Evolutionary conservation across 92 coral and sea anemone genomes (phyloP), one percentile per base, ranked within the genome.

Genomic region (Porites lobata): DNA sequence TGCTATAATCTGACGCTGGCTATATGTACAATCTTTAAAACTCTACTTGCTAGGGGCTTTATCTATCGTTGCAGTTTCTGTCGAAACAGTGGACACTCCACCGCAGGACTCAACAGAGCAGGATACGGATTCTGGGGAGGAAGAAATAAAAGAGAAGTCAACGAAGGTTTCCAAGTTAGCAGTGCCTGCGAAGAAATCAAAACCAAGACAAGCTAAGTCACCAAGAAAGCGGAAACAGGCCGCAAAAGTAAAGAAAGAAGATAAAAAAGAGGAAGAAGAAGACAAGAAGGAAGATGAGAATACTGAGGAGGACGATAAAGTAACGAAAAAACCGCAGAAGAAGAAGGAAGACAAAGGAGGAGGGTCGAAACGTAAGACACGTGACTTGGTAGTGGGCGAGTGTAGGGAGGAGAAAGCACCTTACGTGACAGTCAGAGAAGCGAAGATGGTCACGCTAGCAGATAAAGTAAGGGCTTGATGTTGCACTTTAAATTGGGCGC

Each of bases 361-460:
- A 18, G 69, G 69, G 57, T 24, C 54, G 0, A 77, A 65, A 53
- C 47, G 54, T 20, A 65, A 47, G 12, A 14, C 29, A 8, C 80
- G 62, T 50, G 80, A 83, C 50, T 56, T 77, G 62, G 68, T 91
- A 47, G 65, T 87, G 56, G 94, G 89, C 12, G 94, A 91, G 65
- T 85, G 90, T 54, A 71, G 93, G 65, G 98, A 95, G 32, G 96
- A 93, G 85, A 93, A 86, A 53, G 93, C 95, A 8, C 90, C 96
- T 66, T 95, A 91, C 59, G 90, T 95, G 81, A 91, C 84, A 91
- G 96, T 95, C 20, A 79, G 96, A 65, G 98, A 95, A 70, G 98
- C 98, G 9, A 86, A 83, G 77, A 84, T 93, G 88, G 64, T 95
- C 70, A 85, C 91, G 68, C 87, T 95, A 9, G 92, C 93, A 21